phyloP scores from a whole-genome alignment of 1,140 invertebrate genomes.

The Euura lappo region DNA sequence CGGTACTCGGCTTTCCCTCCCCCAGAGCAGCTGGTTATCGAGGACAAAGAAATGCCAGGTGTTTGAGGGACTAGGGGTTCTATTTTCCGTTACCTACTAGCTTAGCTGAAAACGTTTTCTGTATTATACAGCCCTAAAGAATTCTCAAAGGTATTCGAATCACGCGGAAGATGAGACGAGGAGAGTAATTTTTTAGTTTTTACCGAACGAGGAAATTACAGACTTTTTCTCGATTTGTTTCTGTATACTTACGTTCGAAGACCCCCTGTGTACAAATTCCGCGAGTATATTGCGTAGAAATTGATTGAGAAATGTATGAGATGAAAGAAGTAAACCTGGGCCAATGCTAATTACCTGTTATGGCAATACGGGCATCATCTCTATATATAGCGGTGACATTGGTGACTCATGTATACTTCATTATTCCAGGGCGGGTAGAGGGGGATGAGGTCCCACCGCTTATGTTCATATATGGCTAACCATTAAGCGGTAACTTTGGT shows the following conservation, averaged over 20 bases:
- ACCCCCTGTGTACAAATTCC: background rate
- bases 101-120: background rate
- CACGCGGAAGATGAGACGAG: too few species aligned
- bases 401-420: constrained; percentile 47
- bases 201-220: too few species aligned
- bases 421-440: constrained; percentile 25
- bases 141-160: too few species aligned
- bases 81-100: constrained; percentile 1
- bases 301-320: background rate
- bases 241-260: too few species aligned
- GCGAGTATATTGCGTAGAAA: background rate
- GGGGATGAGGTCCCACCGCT: constrained; percentile 43
- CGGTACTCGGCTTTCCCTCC: background rate
- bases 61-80: background rate
- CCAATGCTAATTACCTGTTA: constrained; percentile 36
- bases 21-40: constrained; percentile 2
- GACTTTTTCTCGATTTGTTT: too few species aligned
- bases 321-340: background rate
- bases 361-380: constrained; percentile 39
- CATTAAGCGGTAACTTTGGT: constrained; percentile 25
- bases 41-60: background rate
- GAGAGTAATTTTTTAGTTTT: too few species aligned
- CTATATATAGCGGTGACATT: constrained; percentile 58
- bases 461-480: constrained; percentile 53
- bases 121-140: too few species aligned